Conservation (phyloP, 2,888 invertebrate species). For the Drosophila meridionalis region DNA sequence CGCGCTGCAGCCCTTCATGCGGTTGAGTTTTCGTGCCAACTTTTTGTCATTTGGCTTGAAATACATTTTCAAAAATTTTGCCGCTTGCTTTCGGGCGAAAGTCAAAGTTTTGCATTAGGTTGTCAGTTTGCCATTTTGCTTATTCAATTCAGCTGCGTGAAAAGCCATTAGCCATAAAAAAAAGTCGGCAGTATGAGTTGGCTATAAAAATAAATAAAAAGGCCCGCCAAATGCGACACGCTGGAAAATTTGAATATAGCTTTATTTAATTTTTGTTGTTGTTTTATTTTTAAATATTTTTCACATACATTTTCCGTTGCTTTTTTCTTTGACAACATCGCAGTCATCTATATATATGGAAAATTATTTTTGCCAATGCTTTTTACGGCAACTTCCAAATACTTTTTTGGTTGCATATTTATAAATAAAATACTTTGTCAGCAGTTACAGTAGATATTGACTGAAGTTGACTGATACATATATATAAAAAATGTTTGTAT, state of each 20-base stretch:
- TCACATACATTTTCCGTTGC: conserved; percentile 30
- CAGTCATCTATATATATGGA: conserved; percentile 34
- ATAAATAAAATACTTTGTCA: conserved; percentile 24
- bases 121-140: conserved; percentile 55
- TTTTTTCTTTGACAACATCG: conserved; percentile 22
- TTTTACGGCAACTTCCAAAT: conserved; percentile 29
- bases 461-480: not conserved
- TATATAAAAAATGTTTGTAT: not conserved
- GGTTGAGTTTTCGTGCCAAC: conserved; percentile 36
- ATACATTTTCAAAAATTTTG: conserved; percentile 60
- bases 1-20: not conserved
- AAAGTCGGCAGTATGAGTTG: conserved; percentile 16
- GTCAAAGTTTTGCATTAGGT: conserved; percentile 47
- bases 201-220: conserved; percentile 23
- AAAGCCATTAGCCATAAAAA: conserved; percentile 66
- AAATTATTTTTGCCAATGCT: not conserved
- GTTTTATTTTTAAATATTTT: conserved; percentile 61
- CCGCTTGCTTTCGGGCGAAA: conserved; percentile 36
- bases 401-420: conserved; percentile 9
- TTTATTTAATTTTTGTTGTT: not conserved
- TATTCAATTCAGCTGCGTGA: conserved; percentile 58
- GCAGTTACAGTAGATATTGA: not conserved
- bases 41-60: conserved; percentile 64
- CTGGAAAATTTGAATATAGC: conserved; percentile 13
- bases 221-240: conserved; percentile 28